Base-by-base conservation (phyloP, 2,113 vertebrate genomes). In the Mola mola region DNA sequence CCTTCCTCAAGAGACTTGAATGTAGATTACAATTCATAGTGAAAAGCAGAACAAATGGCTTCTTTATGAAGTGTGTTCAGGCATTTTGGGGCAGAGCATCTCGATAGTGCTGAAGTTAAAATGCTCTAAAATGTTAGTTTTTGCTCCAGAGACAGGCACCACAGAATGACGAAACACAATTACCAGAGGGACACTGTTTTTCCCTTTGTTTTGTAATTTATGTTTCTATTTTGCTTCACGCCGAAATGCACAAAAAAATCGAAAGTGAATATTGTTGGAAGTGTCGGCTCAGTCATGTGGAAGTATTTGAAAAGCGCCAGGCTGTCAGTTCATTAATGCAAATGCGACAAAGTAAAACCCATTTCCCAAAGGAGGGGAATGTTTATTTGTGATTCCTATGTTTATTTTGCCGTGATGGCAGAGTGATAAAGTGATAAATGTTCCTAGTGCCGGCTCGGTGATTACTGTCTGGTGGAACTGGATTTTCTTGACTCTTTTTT, bases 321-420 rank as follows among this genome's bases (percentile, higher is more conserved):
- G 5, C 44, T 53, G 57, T 67, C 61, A 29, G n/a, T 66, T 66
- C 38, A 25, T 55, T 57, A 55, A 71, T 56, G 47, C 41, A 81
- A 70, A 44, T 55, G 6, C 3, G 12, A 6, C 16, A 53, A 53
- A 76, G 56, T 40, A 61, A 74, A 36, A 37, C 11, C 19, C n/a
- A 16, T 47, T 41, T 49, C 58, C 44, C 20, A 13, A 31, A 48
- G 17, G 34, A 44, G 7, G 24, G 0, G 16, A 3, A 36, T 49
- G 9, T 22, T 64, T 42, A 31, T 47, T 41, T 78, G 15, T 58
- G 21, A 65, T 6, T 37, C 34, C 15, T 52, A 6, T 36, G 73
- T 53, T 56, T 64, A 51, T 53, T 68, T 47, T 33, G n/a, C 28
- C 44, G 21, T 61, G 33, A 64, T 15, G 42, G 31, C 47, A 44